Conservation (phyloP, 30 jellyfish, hydroid and myxozoan genomes). For the Pelagia noctiluca region DNA sequence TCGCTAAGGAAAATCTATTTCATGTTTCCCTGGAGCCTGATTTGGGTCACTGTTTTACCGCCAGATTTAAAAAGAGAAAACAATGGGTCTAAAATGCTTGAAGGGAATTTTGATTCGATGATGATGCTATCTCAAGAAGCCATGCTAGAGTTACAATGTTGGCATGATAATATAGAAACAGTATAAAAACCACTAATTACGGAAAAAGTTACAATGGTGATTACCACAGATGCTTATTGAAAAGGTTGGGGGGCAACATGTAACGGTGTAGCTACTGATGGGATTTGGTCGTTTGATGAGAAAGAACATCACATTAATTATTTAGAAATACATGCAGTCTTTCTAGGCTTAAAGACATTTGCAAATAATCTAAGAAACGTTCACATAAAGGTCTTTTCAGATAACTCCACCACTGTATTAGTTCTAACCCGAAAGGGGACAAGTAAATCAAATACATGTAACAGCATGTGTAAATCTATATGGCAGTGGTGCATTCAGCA, state of each 20-base stretch:
- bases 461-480: not conserved
- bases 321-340: constrained; percentile 29
- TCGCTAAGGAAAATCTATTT: not conserved
- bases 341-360: constrained; percentile 13
- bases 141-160: not conserved
- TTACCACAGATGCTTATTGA: constrained; percentile 13
- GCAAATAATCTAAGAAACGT: not conserved
- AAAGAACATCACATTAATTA: not conserved
- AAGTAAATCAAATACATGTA: constrained; percentile 7
- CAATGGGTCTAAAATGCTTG: not conserved
- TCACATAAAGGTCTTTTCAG: constrained; percentile 24
- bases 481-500: constrained; percentile 6
- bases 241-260: constrained; percentile 48
- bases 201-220: not conserved
- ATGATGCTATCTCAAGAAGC: not conserved
- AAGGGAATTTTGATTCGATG: not conserved
- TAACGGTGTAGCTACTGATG: constrained; percentile 1
- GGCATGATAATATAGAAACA: not conserved
- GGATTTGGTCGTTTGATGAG: constrained; percentile 21
- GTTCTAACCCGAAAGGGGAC: constrained; percentile 33
- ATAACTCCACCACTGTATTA: constrained; percentile 41
- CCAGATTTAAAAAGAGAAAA: not conserved
- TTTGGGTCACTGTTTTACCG: not conserved
- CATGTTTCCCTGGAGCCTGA: not conserved
- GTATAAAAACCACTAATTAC: not conserved